phyloP scores from a whole-genome alignment of 2,888 invertebrate genomes.

The Lasioglossum pauxillum region DNA sequence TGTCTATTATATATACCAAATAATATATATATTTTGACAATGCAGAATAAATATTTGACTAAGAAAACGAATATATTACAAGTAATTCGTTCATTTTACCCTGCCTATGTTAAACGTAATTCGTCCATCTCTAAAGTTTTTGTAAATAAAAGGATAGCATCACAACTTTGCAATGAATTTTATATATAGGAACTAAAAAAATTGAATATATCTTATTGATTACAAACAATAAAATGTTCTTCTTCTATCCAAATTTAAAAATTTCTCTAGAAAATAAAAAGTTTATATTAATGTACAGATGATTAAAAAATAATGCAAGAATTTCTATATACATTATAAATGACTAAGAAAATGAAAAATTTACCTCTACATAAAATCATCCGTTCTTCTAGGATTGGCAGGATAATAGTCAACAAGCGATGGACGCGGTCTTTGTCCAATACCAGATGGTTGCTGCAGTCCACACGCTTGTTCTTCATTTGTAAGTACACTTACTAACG shows the following conservation, averaged over 20 bases:
- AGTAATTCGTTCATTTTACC: conserved; percentile 31
- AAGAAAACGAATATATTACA: conserved; percentile 6
- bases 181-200: conserved; percentile 49
- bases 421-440: conserved; percentile 91
- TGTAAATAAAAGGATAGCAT: conserved; percentile 17
- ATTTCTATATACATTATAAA: background rate
- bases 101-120: conserved; percentile 40
- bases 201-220: conserved; percentile 33
- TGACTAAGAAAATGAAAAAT: conserved; percentile 13
- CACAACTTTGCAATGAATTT: conserved; percentile 1
- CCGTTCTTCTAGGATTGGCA: conserved; percentile 78
- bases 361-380: conserved; percentile 77
- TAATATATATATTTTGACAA: conserved; percentile 14
- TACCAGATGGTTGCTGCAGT: conserved; percentile 89
- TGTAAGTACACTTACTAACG: conserved; percentile 89
- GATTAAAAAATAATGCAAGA: conserved; percentile 5
- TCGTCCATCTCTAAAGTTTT: conserved; percentile 18
- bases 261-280: conserved; percentile 62
- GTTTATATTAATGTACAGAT: conserved; percentile 25
- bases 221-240: conserved; percentile 28
- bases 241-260: conserved; percentile 51
- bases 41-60: conserved; percentile 34
- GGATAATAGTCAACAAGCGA: conserved; percentile 87
- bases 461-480: conserved; percentile 90
- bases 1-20: background rate